Evolutionary conservation across 2,888 invertebrate species (phyloP).

Genomic region (Corbicula japonica): DNA sequence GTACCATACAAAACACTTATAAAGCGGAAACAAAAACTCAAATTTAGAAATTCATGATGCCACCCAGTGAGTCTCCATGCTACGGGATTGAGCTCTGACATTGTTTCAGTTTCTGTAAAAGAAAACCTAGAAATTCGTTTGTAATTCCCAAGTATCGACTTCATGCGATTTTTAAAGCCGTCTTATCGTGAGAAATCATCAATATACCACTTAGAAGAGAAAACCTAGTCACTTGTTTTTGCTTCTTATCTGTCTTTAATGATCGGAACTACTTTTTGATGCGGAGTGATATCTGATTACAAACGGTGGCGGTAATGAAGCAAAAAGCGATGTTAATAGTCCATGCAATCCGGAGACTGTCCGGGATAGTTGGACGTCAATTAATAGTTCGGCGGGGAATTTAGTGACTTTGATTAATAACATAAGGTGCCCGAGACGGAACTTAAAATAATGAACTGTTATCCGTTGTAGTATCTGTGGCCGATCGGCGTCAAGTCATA

Average conservation of each 20-base stretch:
- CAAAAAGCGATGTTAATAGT: conserved; percentile 63
- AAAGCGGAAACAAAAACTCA: too few species aligned
- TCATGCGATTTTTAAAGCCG: conserved; percentile 21
- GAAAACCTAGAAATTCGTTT: conserved; percentile 10
- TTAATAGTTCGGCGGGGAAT: conserved; percentile 44
- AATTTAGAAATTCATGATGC: too few species aligned
- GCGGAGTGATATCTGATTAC: conserved; percentile 63
- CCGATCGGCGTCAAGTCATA: too few species aligned
- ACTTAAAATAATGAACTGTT: background rate
- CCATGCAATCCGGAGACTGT: conserved; percentile 55
- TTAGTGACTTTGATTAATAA: conserved; percentile 34
- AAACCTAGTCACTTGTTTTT: conserved; percentile 50
- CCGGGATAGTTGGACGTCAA: conserved; percentile 39
- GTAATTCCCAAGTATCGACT: conserved; percentile 18
- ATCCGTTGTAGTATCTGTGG: too few species aligned
- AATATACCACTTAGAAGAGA: conserved; percentile 51
- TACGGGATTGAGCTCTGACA: too few species aligned
- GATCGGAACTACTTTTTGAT: conserved; percentile 65
- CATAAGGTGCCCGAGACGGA: background rate
- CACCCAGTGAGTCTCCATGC: too few species aligned
- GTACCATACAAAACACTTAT: too few species aligned
- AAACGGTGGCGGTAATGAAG: conserved; percentile 60
- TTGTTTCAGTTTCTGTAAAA: too few species aligned
- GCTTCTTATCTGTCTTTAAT: conserved; percentile 59
- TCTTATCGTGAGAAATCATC: conserved; percentile 63